phyloP scores from a whole-genome alignment of 1,140 invertebrate genomes.

The Orchesella cincta region DNA sequence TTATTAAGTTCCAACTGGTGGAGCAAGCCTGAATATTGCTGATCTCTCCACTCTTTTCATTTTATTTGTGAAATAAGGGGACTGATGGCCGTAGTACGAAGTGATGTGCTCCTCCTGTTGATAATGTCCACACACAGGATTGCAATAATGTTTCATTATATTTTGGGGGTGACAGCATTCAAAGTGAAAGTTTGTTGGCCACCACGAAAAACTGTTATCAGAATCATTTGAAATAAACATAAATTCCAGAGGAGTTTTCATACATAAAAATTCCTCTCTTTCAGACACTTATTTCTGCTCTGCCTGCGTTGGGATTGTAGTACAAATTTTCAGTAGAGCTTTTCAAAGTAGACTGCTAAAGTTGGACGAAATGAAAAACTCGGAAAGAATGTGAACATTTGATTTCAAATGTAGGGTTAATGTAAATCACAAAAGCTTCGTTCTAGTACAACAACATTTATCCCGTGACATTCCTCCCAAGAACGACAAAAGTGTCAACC shows the following conservation, averaged over 20 bases:
- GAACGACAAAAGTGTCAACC: slow-evolving; percentile 14
- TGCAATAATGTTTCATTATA: slow-evolving; percentile 19
- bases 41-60: not conserved
- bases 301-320: no score
- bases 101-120: not conserved
- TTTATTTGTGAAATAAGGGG: not conserved
- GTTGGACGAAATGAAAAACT: no score
- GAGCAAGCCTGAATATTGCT: not conserved
- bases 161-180: slow-evolving; percentile 15
- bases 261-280: slow-evolving; percentile 11
- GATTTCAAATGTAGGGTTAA: slow-evolving; percentile 15
- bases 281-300: not conserved
- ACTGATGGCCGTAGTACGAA: not conserved
- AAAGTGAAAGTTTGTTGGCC: slow-evolving; percentile 25
- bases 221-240: not conserved
- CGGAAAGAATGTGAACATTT: slow-evolving; percentile 9
- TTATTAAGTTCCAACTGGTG: not conserved
- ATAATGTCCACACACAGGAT: slow-evolving; percentile 26
- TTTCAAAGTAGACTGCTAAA: no score
- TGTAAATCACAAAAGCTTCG: slow-evolving; percentile 7
- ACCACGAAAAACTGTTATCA: slow-evolving; percentile 22
- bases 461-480: not conserved
- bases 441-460: not conserved
- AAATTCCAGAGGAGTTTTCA: slow-evolving; percentile 21
- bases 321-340: no score